phyloP scores from a whole-genome alignment of 2,888 invertebrate genomes.

The Andrena camellia region DNA sequence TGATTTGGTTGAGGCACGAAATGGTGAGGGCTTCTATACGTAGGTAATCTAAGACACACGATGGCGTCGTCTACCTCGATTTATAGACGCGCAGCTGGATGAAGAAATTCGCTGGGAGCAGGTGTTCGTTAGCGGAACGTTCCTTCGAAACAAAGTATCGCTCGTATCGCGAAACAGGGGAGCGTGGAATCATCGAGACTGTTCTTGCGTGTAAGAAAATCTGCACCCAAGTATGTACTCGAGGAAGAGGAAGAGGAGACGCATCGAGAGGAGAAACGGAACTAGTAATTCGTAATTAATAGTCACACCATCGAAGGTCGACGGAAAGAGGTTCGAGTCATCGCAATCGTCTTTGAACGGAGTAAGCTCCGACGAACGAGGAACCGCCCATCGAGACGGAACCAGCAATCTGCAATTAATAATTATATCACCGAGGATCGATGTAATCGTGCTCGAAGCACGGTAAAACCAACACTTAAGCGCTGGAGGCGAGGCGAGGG shows the following conservation, averaged over 20 bases:
- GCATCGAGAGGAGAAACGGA: neutral
- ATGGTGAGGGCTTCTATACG: constrained; percentile 36
- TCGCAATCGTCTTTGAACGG: neutral
- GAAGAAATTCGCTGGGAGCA: constrained; percentile 69
- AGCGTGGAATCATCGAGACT: constrained; percentile 17
- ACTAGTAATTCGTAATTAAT: neutral
- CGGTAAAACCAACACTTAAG: constrained; percentile 10
- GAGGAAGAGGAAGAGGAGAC: neutral
- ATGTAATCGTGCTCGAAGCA: neutral
- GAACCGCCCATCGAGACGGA: constrained; percentile 52
- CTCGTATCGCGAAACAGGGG: neutral
- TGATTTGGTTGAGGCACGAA: constrained; percentile 46
- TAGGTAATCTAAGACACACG: constrained; percentile 63
- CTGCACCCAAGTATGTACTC: neutral
- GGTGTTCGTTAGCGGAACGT: constrained; percentile 61
- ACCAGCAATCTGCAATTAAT: constrained; percentile 65
- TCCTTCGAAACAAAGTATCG: constrained; percentile 42
- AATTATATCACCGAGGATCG: constrained; percentile 41
- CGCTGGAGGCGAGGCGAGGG: neutral
- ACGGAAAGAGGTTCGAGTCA: neutral
- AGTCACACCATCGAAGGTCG: neutral
- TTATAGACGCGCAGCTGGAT: constrained; percentile 70
- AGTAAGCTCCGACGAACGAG: constrained; percentile 28
- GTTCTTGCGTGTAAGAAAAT: neutral
- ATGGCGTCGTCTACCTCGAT: constrained; percentile 58